Conservation (phyloP, 2,888 invertebrate genomes). For the Pilophorus perplexus region DNA sequence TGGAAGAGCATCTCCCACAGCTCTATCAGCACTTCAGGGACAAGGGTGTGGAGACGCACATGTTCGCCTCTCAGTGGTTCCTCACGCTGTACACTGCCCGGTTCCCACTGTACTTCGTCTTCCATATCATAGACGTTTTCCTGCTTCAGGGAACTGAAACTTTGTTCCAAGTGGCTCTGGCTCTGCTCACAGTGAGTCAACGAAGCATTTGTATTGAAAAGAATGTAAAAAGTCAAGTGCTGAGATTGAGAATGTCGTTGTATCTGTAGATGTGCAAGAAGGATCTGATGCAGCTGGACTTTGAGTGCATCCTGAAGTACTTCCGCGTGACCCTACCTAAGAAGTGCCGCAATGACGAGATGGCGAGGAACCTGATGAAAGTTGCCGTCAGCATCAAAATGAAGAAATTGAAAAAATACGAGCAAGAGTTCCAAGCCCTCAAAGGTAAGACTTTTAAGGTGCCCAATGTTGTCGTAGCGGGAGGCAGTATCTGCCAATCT, state of each 20-base stretch:
- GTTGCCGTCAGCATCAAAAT: slow-evolving; percentile 88
- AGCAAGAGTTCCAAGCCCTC: slow-evolving; percentile 78
- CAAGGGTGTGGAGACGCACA: slow-evolving; percentile 91
- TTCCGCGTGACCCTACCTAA: slow-evolving; percentile 96
- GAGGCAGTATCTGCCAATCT: no score
- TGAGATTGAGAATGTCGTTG: no score
- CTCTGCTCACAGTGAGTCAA: slow-evolving; percentile 74
- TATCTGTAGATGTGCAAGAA: slow-evolving; percentile 71
- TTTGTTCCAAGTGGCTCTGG: slow-evolving; percentile 93
- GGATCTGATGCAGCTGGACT: slow-evolving; percentile 88
- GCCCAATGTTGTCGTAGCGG: neutral
- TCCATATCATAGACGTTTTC: slow-evolving; percentile 95
- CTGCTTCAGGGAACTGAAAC: slow-evolving; percentile 91
- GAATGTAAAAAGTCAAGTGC: no score
- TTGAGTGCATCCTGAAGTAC: slow-evolving; percentile 96
- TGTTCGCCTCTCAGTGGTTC: slow-evolving; percentile 99
- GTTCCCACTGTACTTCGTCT: slow-evolving; percentile 94
- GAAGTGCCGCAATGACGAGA: slow-evolving; percentile 87
- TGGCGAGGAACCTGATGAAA: slow-evolving; percentile 84
- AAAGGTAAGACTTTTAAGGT: slow-evolving; percentile 59
- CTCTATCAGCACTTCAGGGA: slow-evolving; percentile 78
- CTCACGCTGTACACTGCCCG: slow-evolving; percentile 98
- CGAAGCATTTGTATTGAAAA: neutral
- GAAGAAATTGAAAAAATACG: slow-evolving; percentile 91
- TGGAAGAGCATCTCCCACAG: slow-evolving; percentile 84